A percentile compares a stretch with the other conserved stretches of the same genome.
Conservation (phyloP, 2,113 vertebrate species). For the Rallus limicola region DNA sequence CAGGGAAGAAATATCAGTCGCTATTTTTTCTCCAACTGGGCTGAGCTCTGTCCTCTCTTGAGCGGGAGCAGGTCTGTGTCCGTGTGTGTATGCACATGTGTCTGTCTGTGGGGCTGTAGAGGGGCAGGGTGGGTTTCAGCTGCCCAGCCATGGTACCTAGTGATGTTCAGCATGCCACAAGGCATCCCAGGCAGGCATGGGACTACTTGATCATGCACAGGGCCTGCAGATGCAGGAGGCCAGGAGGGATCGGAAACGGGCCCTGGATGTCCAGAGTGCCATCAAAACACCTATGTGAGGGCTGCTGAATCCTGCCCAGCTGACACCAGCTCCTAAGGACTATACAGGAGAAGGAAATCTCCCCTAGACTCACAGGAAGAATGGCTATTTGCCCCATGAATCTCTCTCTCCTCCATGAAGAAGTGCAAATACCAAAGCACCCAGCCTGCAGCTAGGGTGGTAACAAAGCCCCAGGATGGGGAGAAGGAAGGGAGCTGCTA, state of each 20-base stretch:
- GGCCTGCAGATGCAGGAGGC: not conserved
- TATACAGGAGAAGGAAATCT: not conserved
- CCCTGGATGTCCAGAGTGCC: not conserved
- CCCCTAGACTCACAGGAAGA: not conserved
- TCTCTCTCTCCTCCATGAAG: not conserved
- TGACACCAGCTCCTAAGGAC: not conserved
- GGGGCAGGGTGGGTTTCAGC: not conserved
- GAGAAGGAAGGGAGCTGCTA: not conserved
- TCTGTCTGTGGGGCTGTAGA: not conserved
- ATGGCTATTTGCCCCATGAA: not conserved
- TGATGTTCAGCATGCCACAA: not conserved
- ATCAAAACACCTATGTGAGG: not conserved
- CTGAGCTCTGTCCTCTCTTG: not conserved
- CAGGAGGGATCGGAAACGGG: not conserved
- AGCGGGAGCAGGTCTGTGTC: not conserved
- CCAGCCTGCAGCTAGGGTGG: not conserved
- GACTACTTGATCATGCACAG: not conserved
- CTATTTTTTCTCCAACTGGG: rapidly evolving
- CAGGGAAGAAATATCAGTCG: not conserved
- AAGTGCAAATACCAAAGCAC: not conserved
- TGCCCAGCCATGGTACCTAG: not conserved
- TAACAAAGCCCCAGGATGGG: not conserved
- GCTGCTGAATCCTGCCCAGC: not conserved
- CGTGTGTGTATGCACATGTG: rapidly evolving
- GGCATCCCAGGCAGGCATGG: not conserved